Conservation (phyloP, 1,140 invertebrate genomes). For the Pseudoatta argentina region DNA sequence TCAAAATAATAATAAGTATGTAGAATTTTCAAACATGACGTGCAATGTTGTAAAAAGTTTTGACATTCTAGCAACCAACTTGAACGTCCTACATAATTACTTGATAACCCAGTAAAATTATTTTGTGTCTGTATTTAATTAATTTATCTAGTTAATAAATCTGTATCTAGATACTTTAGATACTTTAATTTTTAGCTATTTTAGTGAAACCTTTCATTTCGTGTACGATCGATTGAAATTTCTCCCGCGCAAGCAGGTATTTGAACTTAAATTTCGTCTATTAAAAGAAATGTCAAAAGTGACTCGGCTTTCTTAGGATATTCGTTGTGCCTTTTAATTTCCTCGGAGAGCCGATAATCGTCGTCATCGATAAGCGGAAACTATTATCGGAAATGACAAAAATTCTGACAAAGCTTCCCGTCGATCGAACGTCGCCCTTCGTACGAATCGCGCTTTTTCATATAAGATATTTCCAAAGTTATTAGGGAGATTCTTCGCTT, state of each 20-base stretch:
- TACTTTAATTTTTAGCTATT: no score
- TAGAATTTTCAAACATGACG: no score
- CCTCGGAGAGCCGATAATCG: conserved; percentile 57
- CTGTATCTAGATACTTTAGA: no score
- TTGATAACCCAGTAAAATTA: no score
- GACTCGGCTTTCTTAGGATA: conserved; percentile 19
- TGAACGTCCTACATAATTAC: no score
- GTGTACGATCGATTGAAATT: neutral
- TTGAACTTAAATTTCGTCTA: neutral
- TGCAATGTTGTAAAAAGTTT: no score
- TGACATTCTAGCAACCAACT: no score
- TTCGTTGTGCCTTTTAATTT: conserved; percentile 67
- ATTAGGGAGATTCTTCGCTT: neutral
- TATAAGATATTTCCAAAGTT: neutral
- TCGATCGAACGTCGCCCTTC: neutral
- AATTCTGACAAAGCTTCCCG: conserved; percentile 20
- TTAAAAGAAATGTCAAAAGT: neutral
- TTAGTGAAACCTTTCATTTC: no score
- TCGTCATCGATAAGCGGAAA: conserved; percentile 71
- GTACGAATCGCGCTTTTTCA: neutral
- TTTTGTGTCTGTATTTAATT: no score
- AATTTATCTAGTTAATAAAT: no score
- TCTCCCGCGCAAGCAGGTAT: neutral
- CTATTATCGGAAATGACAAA: conserved; percentile 75
- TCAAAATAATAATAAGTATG: no score